These are phyloP conservation scores for Ctenodactylus gundi DNA, from an alignment of 2,113 vertebrate species.

Conservation along the genomic window DNA sequence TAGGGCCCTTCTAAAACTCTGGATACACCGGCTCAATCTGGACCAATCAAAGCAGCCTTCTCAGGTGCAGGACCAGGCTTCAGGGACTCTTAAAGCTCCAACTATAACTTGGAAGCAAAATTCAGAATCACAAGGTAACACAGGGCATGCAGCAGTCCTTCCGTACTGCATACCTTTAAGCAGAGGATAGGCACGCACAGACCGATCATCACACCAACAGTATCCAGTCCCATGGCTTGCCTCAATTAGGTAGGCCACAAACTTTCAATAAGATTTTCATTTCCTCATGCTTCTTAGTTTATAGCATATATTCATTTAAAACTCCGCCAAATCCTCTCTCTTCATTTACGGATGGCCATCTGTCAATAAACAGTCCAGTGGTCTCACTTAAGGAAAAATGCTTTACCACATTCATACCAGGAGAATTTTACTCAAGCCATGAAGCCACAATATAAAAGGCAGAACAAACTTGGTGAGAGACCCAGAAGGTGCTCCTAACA, in stretches of 20 bases:
- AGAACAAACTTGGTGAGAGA: not conserved
- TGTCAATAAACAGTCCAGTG: not conserved
- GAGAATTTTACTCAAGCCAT: not conserved
- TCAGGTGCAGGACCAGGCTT: not conserved
- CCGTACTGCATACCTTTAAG: not conserved
- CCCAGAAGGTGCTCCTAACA: not conserved
- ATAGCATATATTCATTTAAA: not conserved
- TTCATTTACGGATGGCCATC: not conserved
- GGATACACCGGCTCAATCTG: not conserved
- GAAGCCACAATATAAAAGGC: slow-evolving; percentile 38
- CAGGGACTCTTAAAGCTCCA: not conserved
- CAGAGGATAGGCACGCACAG: not conserved
- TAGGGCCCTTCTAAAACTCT: not conserved
- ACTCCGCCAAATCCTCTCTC: not conserved
- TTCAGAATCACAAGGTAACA: not conserved
- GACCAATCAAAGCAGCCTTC: not conserved
- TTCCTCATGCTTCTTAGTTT: not conserved
- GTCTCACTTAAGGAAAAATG: slow-evolving; percentile 37
- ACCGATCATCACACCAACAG: not conserved
- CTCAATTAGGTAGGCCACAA: not conserved
- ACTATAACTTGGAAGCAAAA: not conserved
- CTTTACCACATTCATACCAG: not conserved
- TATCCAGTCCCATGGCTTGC: not conserved
- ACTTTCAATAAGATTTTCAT: not conserved
- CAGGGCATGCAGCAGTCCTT: not conserved